Evolutionary conservation across 1,140 invertebrate species (phyloP).

Genomic region (Pachyrhynchus sulphureomaculatus): DNA sequence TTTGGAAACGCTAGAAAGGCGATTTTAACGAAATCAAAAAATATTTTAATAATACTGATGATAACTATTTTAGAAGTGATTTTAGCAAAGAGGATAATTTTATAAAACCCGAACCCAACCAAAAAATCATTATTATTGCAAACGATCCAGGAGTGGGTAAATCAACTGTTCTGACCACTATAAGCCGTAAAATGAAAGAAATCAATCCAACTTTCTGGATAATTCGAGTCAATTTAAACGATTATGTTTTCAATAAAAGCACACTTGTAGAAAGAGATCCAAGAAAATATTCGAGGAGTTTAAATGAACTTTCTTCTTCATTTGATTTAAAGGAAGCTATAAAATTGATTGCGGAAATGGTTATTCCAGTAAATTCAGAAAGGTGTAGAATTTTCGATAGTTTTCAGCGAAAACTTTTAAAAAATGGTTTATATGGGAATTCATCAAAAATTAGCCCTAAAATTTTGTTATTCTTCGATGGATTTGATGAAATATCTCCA

Average conservation of each 20-base stretch:
- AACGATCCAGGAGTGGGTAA: neutral
- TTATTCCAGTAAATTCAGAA: neutral
- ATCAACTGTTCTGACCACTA: neutral
- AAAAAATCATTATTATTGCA: neutral
- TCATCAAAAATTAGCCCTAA: neutral
- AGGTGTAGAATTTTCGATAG: neutral
- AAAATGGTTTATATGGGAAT: neutral
- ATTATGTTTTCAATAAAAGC: neutral
- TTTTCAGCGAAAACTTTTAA: neutral
- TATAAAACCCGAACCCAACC: neutral
- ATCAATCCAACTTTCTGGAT: neutral
- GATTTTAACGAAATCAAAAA: neutral
- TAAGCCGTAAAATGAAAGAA: neutral
- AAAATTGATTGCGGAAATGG: neutral
- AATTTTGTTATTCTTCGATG: neutral
- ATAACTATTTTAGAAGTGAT: neutral
- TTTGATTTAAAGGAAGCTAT: neutral
- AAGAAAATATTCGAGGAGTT: neutral
- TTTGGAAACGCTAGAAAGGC: neutral
- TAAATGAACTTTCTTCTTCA: neutral
- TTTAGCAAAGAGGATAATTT: neutral
- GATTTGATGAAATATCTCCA: constrained; percentile 5
- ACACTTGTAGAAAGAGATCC: neutral
- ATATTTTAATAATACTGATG: neutral
- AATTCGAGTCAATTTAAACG: neutral